These are phyloP conservation scores for Aphelenchoides besseyi DNA, from an alignment of 1,140 invertebrate genomes.

Conservation along the genomic window DNA sequence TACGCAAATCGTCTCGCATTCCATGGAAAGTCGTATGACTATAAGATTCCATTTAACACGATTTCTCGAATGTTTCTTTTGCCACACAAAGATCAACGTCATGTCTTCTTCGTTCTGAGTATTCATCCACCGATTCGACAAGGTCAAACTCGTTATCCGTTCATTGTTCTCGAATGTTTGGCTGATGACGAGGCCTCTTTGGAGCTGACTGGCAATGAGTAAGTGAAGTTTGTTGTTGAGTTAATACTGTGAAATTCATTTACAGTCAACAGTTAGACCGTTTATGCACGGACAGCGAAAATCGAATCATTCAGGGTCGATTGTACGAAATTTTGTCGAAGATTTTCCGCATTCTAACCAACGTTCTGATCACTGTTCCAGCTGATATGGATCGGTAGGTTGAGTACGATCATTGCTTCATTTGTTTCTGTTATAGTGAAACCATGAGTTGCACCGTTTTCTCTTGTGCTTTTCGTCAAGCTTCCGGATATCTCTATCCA, in stretches of 20 bases:
- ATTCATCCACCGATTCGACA: constrained; percentile 99
- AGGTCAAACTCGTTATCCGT: constrained; percentile 91
- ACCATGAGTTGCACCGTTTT: constrained; percentile 68
- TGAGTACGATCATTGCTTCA: constrained; percentile 22
- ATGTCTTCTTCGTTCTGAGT: constrained; percentile 93
- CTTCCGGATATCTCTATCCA: constrained; percentile 92
- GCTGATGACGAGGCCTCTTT: constrained; percentile 85
- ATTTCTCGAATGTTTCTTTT: constrained; percentile 88
- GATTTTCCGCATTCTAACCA: constrained; percentile 91
- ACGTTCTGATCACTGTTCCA: constrained; percentile 88
- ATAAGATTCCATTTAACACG: constrained; percentile 95
- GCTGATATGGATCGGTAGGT: constrained; percentile 78
- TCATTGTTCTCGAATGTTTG: constrained; percentile 86
- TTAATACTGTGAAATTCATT: constrained; percentile 37
- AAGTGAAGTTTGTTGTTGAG: constrained; percentile 60
- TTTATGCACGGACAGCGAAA: constrained; percentile 88
- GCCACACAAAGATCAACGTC: constrained; percentile 93
- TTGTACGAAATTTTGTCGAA: constrained; percentile 91
- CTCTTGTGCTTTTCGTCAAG: constrained; percentile 94
- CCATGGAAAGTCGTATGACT: constrained; percentile 99
- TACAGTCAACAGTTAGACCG: constrained; percentile 76
- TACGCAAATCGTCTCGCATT: constrained; percentile 95
- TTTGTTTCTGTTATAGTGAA: constrained; percentile 67
- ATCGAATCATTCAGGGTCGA: constrained; percentile 83
- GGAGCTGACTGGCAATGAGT: constrained; percentile 85